Percentiles rank a stretch among this genome's conserved stretches.
Conservation (phyloP, 2,113 vertebrate species). For the Microtus ochrogaster region DNA sequence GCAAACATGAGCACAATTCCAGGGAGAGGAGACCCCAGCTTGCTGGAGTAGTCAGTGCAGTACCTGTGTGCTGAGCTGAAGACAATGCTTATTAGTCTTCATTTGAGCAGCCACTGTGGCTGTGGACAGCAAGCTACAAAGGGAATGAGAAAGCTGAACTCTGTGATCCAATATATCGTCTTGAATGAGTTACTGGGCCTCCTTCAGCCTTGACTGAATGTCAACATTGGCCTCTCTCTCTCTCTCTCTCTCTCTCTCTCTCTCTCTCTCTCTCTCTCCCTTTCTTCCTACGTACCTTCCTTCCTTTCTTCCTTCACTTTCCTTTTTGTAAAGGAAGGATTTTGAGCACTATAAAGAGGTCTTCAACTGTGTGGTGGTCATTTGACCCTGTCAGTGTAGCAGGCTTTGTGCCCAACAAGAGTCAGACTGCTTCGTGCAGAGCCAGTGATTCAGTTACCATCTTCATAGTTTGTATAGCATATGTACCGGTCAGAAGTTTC, state of each 20-base stretch:
- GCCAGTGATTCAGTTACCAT: slow-evolving; percentile 30
- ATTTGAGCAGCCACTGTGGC: not conserved
- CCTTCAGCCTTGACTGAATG: not conserved
- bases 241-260: too few relatives aligned
- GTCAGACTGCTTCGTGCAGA: not conserved
- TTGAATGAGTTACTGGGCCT: not conserved
- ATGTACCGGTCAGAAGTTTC: not conserved
- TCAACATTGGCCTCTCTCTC: not conserved
- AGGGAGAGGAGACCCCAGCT: not conserved
- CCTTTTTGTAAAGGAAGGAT: not conserved
- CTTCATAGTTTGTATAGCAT: slow-evolving; percentile 1
- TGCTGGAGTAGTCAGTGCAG: not conserved
- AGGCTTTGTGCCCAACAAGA: not conserved
- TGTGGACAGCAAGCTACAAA: not conserved
- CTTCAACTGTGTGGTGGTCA: not conserved
- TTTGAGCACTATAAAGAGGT: slow-evolving; percentile 11
- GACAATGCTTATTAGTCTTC: not conserved
- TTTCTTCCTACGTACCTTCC: too few relatives aligned
- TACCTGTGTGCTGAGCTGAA: not conserved
- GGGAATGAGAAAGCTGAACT: not conserved
- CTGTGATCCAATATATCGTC: not conserved
- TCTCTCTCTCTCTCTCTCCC: not conserved
- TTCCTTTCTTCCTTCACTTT: too few relatives aligned
- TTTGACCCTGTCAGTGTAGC: not conserved
- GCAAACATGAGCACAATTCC: not conserved